Conservation (phyloP, 2,888 invertebrate genomes). For the Platypus cylindrus region DNA sequence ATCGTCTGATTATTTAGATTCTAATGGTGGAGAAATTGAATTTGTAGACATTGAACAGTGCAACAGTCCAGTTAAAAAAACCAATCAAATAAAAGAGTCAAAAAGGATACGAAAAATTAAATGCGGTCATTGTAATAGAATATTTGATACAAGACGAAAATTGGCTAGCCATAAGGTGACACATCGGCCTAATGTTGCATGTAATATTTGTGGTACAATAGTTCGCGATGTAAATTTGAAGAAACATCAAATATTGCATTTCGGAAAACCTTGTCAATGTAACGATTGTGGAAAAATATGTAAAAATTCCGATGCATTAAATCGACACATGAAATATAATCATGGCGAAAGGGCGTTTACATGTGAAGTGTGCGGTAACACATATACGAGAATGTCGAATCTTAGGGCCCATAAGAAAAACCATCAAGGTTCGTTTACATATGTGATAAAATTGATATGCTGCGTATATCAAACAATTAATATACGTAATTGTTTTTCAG, state of each 20-base stretch:
- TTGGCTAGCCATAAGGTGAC: constrained; percentile 19
- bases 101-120: constrained; percentile 14
- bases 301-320: constrained; percentile 27
- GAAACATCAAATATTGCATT: constrained; percentile 22
- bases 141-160: constrained; percentile 18
- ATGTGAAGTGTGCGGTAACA: constrained; percentile 27
- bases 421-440: constrained; percentile 23
- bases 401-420: constrained; percentile 24
- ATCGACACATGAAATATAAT: constrained; percentile 23
- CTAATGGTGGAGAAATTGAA: constrained; percentile 4
- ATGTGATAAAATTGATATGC: constrained; percentile 21
- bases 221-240: constrained; percentile 18
- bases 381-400: constrained; percentile 24
- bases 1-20: constrained; percentile 7
- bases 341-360: constrained; percentile 22
- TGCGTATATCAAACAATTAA: not conserved
- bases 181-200: constrained; percentile 23
- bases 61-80: constrained; percentile 1
- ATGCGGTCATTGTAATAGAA: constrained; percentile 21
- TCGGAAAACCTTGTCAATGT: constrained; percentile 23
- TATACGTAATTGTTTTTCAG: not conserved
- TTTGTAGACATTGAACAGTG: constrained; percentile 6
- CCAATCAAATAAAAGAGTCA: constrained; percentile 6
- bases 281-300: constrained; percentile 23
- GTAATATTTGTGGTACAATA: constrained; percentile 27